Base-by-base conservation (phyloP, 2,113 vertebrate genomes). In the Zootoca vivipara region DNA sequence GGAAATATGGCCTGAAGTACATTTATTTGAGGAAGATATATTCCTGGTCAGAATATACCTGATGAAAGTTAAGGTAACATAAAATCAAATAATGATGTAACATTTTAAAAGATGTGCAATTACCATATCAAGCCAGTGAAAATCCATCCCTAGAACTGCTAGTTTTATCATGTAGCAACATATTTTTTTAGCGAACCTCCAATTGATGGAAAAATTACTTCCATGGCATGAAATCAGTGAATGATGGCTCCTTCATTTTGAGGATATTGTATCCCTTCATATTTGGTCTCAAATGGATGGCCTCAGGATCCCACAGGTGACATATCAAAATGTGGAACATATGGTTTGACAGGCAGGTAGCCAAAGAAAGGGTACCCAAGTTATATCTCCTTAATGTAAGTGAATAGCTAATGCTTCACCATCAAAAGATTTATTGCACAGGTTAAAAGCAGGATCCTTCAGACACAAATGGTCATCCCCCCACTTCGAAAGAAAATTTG, bases 31-130 rank as follows among this genome's bases (percentile, higher is more conserved):
- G 78, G 74, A 87, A 92, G 91, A 83, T 83, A 87, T 93, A 65
- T 91, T 96, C 94, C 69, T 73, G 90, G 81, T 82, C 78, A 72
- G 18, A 83, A 82, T 92, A 85, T 91, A 8, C 67, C 69, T 4
- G 88, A 82, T 89, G 92, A 95, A 95, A 96, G 62, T 52, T 91
- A 86, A 80, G 89, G 87, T 94, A 89, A 91, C 82, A 80, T 95
- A 30, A 74, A 92, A n/a, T 91, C 92, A 90, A 94, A 94, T 80
- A 89, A 46, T 75, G 74, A 87, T 62, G 65, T 93, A 81, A 1
- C 64, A 83, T 90, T 91, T 72, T 74, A 86, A 24, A 70, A 75
- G 67, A 42, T 85, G 42, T 52, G 86, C 90, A 93, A 89, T 67
- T 79, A 83, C 30, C 52, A 30, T 7, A 18, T 28, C 38, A 13